Percentiles rank a stretch among this genome's conserved stretches.
phyloP scores from a whole-genome alignment of 2,797 vertebrate species.

The Parauchenoglanis ngamensis region DNA sequence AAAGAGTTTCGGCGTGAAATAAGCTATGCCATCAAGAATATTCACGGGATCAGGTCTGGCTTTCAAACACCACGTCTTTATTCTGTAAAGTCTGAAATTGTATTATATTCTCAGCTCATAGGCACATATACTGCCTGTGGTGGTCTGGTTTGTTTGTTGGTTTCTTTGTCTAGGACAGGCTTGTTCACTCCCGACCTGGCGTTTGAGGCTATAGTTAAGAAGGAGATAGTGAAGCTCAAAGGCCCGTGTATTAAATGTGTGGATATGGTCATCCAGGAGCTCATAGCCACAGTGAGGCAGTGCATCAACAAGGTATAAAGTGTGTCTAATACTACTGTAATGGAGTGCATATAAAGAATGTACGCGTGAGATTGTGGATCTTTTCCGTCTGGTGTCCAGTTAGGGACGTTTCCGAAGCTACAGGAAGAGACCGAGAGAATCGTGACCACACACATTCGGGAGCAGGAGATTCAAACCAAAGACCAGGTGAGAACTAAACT shows the following conservation, averaged over 20 bases:
- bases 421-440: constrained; percentile 87
- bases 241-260: constrained; percentile 87
- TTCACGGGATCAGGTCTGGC: constrained; percentile 89
- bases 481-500: constrained; percentile 79
- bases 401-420: constrained; percentile 86
- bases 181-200: constrained; percentile 94
- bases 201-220: constrained; percentile 93
- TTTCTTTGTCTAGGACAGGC: constrained; percentile 68
- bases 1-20: constrained; percentile 87
- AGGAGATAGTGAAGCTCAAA: constrained; percentile 86
- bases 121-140: constrained; percentile 6
- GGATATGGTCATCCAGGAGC: constrained; percentile 88
- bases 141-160: not conserved
- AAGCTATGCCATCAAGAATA: constrained; percentile 94
- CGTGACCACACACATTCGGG: constrained; percentile 83
- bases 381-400: constrained; percentile 66
- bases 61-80: constrained; percentile 2
- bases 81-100: not conserved
- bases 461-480: constrained; percentile 87
- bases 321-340: not conserved
- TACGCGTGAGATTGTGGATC: not conserved
- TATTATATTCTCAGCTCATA: constrained; percentile 14
- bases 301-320: constrained; percentile 83
- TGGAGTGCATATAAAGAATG: not conserved
- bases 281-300: constrained; percentile 86